phyloP scores from a whole-genome alignment of 2,113 vertebrate species.

The Reinhardtius hippoglossoides region DNA sequence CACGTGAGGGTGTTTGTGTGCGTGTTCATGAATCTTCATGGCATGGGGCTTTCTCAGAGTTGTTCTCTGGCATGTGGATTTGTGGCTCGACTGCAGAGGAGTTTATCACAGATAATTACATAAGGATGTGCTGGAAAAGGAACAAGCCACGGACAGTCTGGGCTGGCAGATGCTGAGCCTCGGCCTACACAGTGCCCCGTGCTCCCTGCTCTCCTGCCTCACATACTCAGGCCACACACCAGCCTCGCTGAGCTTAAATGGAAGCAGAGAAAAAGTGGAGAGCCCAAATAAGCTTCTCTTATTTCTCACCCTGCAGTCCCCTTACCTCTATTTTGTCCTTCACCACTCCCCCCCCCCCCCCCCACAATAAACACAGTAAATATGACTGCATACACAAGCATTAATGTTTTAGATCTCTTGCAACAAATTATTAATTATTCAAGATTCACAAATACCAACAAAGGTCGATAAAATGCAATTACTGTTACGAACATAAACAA shows the following conservation, averaged over 20 bases:
- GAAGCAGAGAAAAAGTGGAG: slow-evolving; percentile 51
- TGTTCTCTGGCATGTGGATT: slow-evolving; percentile 74
- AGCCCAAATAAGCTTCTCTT: slow-evolving; percentile 52
- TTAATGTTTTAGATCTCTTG: not conserved
- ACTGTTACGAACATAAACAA: not conserved
- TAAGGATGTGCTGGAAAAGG: slow-evolving; percentile 78
- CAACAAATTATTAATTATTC: not conserved
- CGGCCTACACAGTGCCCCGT: slow-evolving; percentile 63
- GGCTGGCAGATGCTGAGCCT: slow-evolving; percentile 72
- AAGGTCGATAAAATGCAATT: not conserved
- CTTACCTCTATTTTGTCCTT: slow-evolving; percentile 40
- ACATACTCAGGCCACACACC: slow-evolving; percentile 56
- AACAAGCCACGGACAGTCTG: slow-evolving; percentile 72
- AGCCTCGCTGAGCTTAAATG: slow-evolving; percentile 63
- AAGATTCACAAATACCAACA: not conserved
- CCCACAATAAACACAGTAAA: slow-evolving; percentile 17
- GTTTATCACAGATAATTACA: slow-evolving; percentile 81
- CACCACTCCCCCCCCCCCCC: slow-evolving; percentile 7
- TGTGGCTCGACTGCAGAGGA: slow-evolving; percentile 76
- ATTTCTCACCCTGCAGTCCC: slow-evolving; percentile 43
- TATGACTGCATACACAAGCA: not conserved
- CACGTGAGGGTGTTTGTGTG: slow-evolving; percentile 7
- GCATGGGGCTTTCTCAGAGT: slow-evolving; percentile 64
- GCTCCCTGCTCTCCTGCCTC: slow-evolving; percentile 60
- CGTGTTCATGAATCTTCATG: slow-evolving; percentile 34